phyloP scores from a whole-genome alignment of 2,888 invertebrate species.

The Tethea ocularis region DNA sequence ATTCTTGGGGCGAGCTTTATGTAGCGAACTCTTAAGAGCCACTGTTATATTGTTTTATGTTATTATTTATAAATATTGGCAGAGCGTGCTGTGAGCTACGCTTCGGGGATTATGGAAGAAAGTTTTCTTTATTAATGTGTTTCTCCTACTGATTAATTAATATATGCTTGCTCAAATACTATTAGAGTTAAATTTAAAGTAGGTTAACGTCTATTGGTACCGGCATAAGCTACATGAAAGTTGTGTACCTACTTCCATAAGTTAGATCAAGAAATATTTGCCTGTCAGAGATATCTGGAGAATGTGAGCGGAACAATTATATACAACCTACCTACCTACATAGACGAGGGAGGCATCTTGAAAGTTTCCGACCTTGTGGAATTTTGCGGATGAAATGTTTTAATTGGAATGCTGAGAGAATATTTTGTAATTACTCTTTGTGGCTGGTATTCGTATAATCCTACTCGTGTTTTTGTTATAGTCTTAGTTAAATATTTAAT shows the following conservation, averaged over 20 bases:
- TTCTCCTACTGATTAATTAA: constrained; percentile 6
- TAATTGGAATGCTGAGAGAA: constrained; percentile 78
- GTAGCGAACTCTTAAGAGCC: constrained; percentile 76
- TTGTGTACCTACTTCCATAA: constrained; percentile 37
- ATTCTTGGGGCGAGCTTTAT: constrained; percentile 82
- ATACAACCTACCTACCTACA: too few relatives aligned
- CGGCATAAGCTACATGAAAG: constrained; percentile 15
- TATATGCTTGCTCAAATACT: not conserved
- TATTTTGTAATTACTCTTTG: constrained; percentile 76
- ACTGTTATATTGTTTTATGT: constrained; percentile 77
- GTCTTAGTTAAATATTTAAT: not conserved
- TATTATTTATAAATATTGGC: constrained; percentile 77
- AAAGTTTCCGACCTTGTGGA: constrained; percentile 73
- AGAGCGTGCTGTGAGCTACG: constrained; percentile 53
- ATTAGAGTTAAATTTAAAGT: not conserved
- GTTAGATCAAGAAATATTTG: constrained; percentile 53
- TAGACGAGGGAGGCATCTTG: constrained; percentile 36
- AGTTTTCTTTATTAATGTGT: constrained; percentile 24
- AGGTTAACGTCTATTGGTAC: not conserved
- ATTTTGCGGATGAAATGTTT: constrained; percentile 80
- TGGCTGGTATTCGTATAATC: constrained; percentile 20
- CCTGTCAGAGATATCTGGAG: constrained; percentile 65
- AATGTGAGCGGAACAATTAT: constrained; percentile 64
- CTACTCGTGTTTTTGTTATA: not conserved
- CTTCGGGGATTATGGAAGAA: constrained; percentile 54